A percentile compares a stretch with the other conserved stretches of the same genome.
phyloP scores from a whole-genome alignment of 2,888 invertebrate genomes.

The Aproaerema taeniolella region DNA sequence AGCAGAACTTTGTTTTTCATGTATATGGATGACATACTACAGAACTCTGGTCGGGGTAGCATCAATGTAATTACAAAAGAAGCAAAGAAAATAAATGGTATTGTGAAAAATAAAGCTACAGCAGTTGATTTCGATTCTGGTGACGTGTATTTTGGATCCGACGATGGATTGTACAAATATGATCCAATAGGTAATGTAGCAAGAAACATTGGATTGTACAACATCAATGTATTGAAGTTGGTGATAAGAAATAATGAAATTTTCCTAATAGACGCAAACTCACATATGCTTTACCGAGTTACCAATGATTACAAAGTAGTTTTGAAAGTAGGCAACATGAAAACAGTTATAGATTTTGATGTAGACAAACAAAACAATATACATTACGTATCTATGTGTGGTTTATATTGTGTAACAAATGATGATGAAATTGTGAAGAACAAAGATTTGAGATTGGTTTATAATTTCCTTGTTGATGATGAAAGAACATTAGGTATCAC shows the following conservation, averaged over 20 bases:
- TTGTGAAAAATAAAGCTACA: constrained; percentile 55
- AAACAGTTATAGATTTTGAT: constrained; percentile 56
- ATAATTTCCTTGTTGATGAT: constrained; percentile 15
- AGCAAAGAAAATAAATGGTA: constrained; percentile 46
- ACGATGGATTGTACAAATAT: constrained; percentile 59
- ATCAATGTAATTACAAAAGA: constrained; percentile 54
- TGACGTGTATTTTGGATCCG: constrained; percentile 62
- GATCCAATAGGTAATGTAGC: constrained; percentile 46
- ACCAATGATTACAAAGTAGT: constrained; percentile 38
- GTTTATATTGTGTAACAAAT: constrained; percentile 47
- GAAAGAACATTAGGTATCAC: constrained; percentile 45
- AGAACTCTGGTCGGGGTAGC: constrained; percentile 56
- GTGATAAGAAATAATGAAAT: constrained; percentile 57
- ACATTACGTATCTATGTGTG: constrained; percentile 59
- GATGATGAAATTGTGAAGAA: constrained; percentile 51
- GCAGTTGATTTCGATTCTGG: constrained; percentile 53
- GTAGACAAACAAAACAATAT: constrained; percentile 52
- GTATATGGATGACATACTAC: constrained; percentile 59
- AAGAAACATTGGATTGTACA: constrained; percentile 50
- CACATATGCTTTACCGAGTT: constrained; percentile 59
- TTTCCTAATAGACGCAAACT: constrained; percentile 56
- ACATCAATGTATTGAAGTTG: constrained; percentile 58
- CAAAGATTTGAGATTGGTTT: constrained; percentile 18
- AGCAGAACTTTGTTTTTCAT: constrained; percentile 61
- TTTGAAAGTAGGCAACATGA: constrained; percentile 39